phyloP scores from a whole-genome alignment of 2,888 invertebrate genomes.

The Meganola albula region DNA sequence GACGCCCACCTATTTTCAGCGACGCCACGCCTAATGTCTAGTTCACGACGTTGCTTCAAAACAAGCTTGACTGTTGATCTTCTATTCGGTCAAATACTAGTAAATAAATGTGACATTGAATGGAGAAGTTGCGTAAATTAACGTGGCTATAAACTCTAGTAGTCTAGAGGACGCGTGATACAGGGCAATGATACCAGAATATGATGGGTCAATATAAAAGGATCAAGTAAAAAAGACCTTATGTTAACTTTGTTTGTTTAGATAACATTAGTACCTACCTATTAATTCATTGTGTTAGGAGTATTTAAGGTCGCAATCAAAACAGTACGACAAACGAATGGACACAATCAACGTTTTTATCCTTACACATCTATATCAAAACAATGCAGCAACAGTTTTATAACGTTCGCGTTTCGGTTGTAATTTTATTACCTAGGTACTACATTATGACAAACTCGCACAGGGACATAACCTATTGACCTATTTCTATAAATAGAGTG shows the following conservation, averaged over 20 bases:
- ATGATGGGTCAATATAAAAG: conserved; percentile 13
- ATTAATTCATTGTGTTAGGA: not conserved
- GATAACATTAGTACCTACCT: not conserved
- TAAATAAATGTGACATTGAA: conserved; percentile 46
- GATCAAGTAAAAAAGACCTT: not conserved
- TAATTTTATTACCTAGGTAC: conserved; percentile 34
- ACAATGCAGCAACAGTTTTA: conserved; percentile 29
- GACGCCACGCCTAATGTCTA: conserved; percentile 49
- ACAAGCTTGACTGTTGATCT: conserved; percentile 27
- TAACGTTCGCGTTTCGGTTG: conserved; percentile 16
- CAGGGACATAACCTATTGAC: conserved; percentile 39
- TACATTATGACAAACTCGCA: conserved; percentile 33
- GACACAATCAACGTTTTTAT: conserved; percentile 13
- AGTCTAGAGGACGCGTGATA: conserved; percentile 32
- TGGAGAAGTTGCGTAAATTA: conserved; percentile 35
- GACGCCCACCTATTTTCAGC: conserved; percentile 66
- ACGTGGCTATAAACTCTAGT: conserved; percentile 18
- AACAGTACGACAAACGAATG: conserved; percentile 7
- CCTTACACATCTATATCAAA: conserved; percentile 21
- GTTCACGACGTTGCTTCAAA: conserved; percentile 48
- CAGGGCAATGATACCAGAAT: conserved; percentile 12
- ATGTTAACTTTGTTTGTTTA: not conserved
- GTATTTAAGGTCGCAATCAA: not conserved
- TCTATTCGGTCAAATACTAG: conserved; percentile 32
- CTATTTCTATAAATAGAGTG: conserved; percentile 36